Evolutionary conservation across 2,888 invertebrate species (phyloP).

Genomic region (Philereme vetulata): DNA sequence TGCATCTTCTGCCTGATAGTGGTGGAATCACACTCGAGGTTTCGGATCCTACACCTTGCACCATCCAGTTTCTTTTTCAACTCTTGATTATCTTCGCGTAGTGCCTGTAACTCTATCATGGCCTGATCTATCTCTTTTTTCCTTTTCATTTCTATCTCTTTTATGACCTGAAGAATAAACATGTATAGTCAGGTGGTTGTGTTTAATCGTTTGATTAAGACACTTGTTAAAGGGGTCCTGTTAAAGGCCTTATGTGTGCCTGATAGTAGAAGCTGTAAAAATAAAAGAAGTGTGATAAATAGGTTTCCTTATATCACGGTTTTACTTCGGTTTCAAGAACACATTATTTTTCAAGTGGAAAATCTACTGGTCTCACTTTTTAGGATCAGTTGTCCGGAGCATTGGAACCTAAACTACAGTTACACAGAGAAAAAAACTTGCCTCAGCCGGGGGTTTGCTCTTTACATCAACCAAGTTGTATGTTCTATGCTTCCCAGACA

Average conservation of each 20-base stretch:
- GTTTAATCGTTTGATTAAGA: no score
- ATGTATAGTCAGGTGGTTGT: neutral
- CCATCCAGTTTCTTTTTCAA: conserved; percentile 86
- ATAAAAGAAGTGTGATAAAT: neutral
- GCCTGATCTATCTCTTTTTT: conserved; percentile 84
- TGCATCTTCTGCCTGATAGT: conserved; percentile 84
- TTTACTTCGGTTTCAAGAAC: no score
- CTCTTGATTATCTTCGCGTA: conserved; percentile 83
- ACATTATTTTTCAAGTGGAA: no score
- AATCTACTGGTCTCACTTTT: no score
- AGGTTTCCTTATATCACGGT: no score
- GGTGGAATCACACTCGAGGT: conserved; percentile 86
- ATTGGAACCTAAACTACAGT: neutral
- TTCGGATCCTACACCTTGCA: conserved; percentile 86
- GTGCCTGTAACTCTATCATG: conserved; percentile 81
- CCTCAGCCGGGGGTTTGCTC: conserved; percentile 32
- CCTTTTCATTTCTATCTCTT: conserved; percentile 81
- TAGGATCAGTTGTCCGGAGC: no score
- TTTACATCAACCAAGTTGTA: conserved; percentile 56
- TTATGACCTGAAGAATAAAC: conserved; percentile 61
- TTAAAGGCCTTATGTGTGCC: no score
- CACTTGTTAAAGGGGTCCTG: no score
- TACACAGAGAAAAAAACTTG: neutral
- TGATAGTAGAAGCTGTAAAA: neutral
- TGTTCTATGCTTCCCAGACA: conserved; percentile 67